Base-by-base conservation (phyloP, 2,113 vertebrate genomes). In the Syrmaticus mikado region DNA sequence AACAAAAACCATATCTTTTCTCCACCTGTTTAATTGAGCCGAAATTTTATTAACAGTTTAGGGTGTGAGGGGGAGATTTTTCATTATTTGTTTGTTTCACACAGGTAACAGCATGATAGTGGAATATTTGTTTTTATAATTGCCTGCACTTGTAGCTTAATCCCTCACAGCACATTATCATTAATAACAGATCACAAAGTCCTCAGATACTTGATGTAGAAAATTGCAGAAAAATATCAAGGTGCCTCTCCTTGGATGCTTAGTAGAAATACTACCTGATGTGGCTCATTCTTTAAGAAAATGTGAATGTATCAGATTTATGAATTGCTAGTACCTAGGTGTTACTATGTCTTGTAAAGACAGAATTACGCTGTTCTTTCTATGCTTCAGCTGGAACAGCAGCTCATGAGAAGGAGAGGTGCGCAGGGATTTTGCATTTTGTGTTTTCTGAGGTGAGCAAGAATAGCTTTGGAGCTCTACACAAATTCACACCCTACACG, bases 31-130 rank as follows among this genome's bases (percentile, higher is more conserved):
- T 16, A 48, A 12, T 27, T 15, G 36, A 67, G 18, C 8, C 61
- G 27, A 74, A 89, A 61, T 50, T 11, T 11, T 24, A 70, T 62
- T 62, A 73, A 70, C 77, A 82, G 18, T 58, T 28, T 28, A 11
- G 6, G 3, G 40, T 18, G 60, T 13, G 32, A 58, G 45, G 2
- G 3, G 7, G 2, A 3, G 34, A 15, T 55, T 50, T 41, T 68
- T 58, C 21, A 74, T 64, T 41, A 53, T 87, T 41, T 82, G 7
- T 87, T 87, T 71, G 45, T 82, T 84, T 85, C 64, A 45, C 6
- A 24, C 20, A 66, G 48, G 6, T 53, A 55, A 48, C 30, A 50
- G n/a, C 18, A 27, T 5, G 18, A 85, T 38, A 53, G 25, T 32
- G 32, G 45, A 88, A 27, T 88, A 41, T 62, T 75, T 53, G 18